Conservation (phyloP, 2,888 invertebrate genomes). For the Amphiduros pacificus region DNA sequence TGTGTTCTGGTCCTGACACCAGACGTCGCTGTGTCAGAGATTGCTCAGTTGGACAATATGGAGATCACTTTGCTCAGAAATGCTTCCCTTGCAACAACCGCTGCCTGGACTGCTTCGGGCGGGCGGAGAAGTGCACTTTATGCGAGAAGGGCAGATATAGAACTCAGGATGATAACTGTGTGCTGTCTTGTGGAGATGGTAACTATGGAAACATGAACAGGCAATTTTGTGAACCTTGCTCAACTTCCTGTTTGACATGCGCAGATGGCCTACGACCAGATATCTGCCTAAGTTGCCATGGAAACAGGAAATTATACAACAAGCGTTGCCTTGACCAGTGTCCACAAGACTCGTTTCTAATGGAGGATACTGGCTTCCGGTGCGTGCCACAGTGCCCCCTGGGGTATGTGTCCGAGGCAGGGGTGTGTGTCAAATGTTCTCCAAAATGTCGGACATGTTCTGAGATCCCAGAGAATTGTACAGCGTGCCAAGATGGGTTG, state of each 20-base stretch:
- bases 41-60: conserved; percentile 18
- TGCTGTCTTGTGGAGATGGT: conserved; percentile 11
- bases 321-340: conserved; percentile 2
- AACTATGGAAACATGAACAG: conserved; percentile 10
- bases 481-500: not conserved
- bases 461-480: conserved; percentile 8
- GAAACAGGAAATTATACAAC: not conserved
- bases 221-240: conserved; percentile 9
- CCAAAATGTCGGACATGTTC: not conserved
- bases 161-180: not conserved
- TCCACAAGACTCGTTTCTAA: conserved; percentile 3
- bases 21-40: conserved; percentile 3
- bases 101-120: conserved; percentile 4
- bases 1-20: conserved; percentile 15
- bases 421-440: conserved; percentile 5
- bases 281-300: not conserved
- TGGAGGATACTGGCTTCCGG: not conserved
- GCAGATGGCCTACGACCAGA: not conserved
- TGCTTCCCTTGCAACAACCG: not conserved
- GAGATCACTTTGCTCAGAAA: not conserved
- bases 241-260: conserved; percentile 3
- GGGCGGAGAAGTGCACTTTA: not conserved
- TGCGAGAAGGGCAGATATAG: conserved; percentile 6
- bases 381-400: not conserved
- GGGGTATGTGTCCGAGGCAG: not conserved